phyloP scores from a whole-genome alignment of 2,888 invertebrate genomes.

The Steinernema hermaphroditum region DNA sequence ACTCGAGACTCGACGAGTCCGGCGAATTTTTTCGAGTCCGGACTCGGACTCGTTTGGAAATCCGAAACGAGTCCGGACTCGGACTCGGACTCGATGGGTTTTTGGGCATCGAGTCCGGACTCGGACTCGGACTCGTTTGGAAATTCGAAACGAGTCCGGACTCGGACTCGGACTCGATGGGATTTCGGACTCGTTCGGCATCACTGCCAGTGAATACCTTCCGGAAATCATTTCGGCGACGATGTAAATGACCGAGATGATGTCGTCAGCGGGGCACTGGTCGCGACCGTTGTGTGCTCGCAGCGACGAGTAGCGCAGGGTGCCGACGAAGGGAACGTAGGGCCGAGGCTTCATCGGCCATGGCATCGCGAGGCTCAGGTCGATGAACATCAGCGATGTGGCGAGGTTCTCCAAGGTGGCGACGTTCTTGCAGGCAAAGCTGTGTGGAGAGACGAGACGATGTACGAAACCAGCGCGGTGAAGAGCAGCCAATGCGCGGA shows the following conservation, averaged over 20 bases:
- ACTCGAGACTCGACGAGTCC: too few relatives aligned
- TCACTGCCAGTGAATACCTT: too few relatives aligned
- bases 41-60: too few relatives aligned
- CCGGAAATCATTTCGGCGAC: constrained; percentile 43
- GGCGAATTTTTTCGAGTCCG: too few relatives aligned
- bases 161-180: too few relatives aligned
- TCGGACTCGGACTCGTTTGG: too few relatives aligned
- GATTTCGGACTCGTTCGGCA: too few relatives aligned
- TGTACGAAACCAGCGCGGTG: constrained; percentile 41
- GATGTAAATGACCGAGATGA: constrained; percentile 44
- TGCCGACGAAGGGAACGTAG: constrained; percentile 41
- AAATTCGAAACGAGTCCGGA: too few relatives aligned
- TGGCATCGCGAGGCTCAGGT: constrained; percentile 38
- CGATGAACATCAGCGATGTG: constrained; percentile 35
- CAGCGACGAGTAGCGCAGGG: constrained; percentile 39
- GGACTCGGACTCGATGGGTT: too few relatives aligned
- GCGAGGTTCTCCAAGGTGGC: constrained; percentile 35
- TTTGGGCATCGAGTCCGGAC: too few relatives aligned
- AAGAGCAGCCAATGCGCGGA: constrained; percentile 34
- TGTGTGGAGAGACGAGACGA: constrained; percentile 42
- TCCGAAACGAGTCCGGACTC: too few relatives aligned
- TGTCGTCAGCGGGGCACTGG: constrained; percentile 45
- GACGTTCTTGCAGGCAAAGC: constrained; percentile 35
- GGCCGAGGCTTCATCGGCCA: constrained; percentile 36
- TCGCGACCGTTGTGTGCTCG: constrained; percentile 36